Evolutionary conservation across 1,140 invertebrate species (phyloP).

Genomic region (Zaprionus inermis): DNA sequence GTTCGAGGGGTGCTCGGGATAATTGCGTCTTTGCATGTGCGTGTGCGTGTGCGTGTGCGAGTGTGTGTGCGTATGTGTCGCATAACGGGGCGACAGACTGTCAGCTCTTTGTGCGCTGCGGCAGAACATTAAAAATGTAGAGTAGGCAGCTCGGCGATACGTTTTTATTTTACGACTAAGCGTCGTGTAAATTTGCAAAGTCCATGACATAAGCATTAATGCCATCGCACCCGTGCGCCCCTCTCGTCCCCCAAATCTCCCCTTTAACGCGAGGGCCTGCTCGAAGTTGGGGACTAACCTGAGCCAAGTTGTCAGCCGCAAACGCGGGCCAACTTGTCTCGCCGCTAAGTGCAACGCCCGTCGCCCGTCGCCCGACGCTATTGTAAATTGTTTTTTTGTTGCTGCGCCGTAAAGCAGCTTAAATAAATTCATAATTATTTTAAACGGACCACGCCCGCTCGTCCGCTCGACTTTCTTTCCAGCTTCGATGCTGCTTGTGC

Average conservation of each 20-base stretch:
- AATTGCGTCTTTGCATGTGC: constrained; percentile 62
- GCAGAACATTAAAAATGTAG: constrained; percentile 71
- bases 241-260: no score
- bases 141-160: constrained; percentile 47
- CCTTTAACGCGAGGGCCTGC: no score
- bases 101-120: constrained; percentile 46
- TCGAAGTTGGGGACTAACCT: constrained; percentile 18
- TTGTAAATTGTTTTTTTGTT: constrained; percentile 47
- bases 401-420: constrained; percentile 70
- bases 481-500: constrained; percentile 29
- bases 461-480: constrained; percentile 22
- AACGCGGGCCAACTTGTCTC: constrained; percentile 5
- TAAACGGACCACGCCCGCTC: constrained; percentile 69
- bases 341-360: constrained; percentile 8
- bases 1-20: constrained; percentile 46
- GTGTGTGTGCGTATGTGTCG: constrained; percentile 38
- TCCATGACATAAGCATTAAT: constrained; percentile 80
- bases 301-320: constrained; percentile 11
- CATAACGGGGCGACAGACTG: constrained; percentile 25
- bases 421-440: constrained; percentile 82
- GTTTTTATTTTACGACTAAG: constrained; percentile 73
- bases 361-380: constrained; percentile 22
- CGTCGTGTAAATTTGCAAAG: constrained; percentile 70
- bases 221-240: no score
- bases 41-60: constrained; percentile 21